Percentiles rank a stretch among this genome's conserved stretches.
Evolutionary conservation across 1,140 invertebrate genomes (phyloP).

Genomic region (Cydia amplana): DNA sequence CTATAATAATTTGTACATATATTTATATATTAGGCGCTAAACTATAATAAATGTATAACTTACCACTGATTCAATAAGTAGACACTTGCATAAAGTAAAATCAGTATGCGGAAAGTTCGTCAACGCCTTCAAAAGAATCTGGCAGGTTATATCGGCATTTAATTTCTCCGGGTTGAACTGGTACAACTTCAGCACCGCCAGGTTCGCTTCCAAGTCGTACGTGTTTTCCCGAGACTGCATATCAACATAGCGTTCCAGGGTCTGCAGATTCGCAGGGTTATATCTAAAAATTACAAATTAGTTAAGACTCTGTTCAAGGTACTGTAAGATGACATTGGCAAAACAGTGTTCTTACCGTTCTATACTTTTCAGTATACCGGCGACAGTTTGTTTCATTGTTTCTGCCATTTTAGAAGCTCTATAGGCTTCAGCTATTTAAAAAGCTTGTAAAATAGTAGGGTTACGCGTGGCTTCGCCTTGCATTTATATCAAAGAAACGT

Average conservation of each 20-base stretch:
- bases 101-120: slow-evolving; percentile 98
- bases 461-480: slow-evolving; percentile 21
- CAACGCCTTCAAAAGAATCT: slow-evolving; percentile 95
- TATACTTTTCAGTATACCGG: slow-evolving; percentile 87
- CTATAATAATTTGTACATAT: no score
- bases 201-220: slow-evolving; percentile 97
- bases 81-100: slow-evolving; percentile 97
- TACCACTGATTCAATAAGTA: slow-evolving; percentile 92
- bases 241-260: slow-evolving; percentile 95
- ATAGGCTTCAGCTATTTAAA: slow-evolving; percentile 13
- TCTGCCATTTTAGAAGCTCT: slow-evolving; percentile 81
- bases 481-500: slow-evolving; percentile 3
- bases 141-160: slow-evolving; percentile 88
- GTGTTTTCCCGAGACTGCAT: slow-evolving; percentile 95
- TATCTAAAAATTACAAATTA: slow-evolving; percentile 84
- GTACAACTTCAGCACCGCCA: slow-evolving; percentile 94
- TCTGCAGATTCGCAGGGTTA: slow-evolving; percentile 95
- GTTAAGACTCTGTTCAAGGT: background rate
- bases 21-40: no score
- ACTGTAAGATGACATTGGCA: slow-evolving; percentile 38
- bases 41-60: slow-evolving; percentile 47
- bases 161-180: slow-evolving; percentile 96
- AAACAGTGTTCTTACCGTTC: slow-evolving; percentile 83
- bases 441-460: background rate
- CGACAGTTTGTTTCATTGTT: slow-evolving; percentile 87